Conservation (phyloP, 2,113 vertebrate species). For the Pholis gunnellus region DNA sequence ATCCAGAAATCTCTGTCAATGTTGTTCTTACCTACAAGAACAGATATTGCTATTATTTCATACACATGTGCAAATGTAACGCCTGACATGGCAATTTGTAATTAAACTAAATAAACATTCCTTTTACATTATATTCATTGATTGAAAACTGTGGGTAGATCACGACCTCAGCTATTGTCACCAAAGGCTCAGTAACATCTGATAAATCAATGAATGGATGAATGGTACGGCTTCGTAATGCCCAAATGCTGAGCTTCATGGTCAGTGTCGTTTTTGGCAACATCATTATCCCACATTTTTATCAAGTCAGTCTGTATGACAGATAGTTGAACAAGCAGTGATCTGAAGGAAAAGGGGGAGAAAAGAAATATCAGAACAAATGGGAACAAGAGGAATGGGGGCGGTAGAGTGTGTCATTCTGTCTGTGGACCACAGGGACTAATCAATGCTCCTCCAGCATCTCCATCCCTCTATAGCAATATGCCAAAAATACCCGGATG, state of each 20-base stretch:
- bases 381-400: not conserved
- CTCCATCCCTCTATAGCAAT: not conserved
- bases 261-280: not conserved
- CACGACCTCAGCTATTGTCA: not conserved
- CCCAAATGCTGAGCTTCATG: not conserved
- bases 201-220: not conserved
- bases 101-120: constrained; percentile 12
- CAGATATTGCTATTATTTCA: not conserved
- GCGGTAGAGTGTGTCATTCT: constrained; percentile 6
- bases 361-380: not conserved
- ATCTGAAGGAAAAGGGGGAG: not conserved
- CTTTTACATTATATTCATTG: not conserved
- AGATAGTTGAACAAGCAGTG: not conserved
- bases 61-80: not conserved
- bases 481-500: no score
- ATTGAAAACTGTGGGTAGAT: not conserved
- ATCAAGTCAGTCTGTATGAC: constrained; percentile 18
- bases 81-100: not conserved
- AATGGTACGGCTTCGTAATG: not conserved
- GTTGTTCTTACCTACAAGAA: not conserved
- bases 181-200: not conserved
- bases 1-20: not conserved
- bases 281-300: not conserved
- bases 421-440: not conserved
- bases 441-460: not conserved